phyloP scores from a whole-genome alignment of 1,140 invertebrate genomes.

The Pentalonia nigronervosa region DNA sequence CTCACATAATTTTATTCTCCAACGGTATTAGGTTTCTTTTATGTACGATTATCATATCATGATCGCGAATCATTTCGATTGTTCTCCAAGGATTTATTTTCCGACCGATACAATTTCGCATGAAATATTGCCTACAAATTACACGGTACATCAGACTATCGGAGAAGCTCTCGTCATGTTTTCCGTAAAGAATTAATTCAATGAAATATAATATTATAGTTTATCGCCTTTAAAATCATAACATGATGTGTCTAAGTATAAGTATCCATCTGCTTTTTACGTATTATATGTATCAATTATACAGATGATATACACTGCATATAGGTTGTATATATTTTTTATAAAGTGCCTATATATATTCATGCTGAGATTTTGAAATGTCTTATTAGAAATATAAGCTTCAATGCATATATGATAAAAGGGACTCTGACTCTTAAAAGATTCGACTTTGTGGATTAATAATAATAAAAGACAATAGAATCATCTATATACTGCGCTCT shows the following conservation, averaged over 20 bases:
- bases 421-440: not conserved
- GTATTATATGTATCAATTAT: too few relatives aligned
- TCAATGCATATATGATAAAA: not conserved
- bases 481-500: not conserved
- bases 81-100: not conserved
- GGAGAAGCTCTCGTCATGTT: not conserved
- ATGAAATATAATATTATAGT: not conserved
- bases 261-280: not conserved
- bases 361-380: not conserved
- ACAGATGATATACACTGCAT: not conserved
- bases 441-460: not conserved
- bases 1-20: not conserved
- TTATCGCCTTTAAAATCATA: not conserved
- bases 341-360: not conserved
- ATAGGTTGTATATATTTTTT: not conserved
- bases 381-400: not conserved
- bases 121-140: not conserved
- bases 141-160: not conserved
- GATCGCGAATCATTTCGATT: not conserved
- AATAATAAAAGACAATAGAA: constrained; percentile 3
- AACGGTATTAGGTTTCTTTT: constrained; percentile 37
- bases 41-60: constrained; percentile 5
- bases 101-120: not conserved
- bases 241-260: not conserved
- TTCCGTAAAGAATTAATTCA: not conserved